A percentile compares a stretch with the other conserved stretches of the same genome.
These are phyloP conservation scores for Morpho helenor DNA, from an alignment of 2,888 invertebrate species.

Conservation along the genomic window DNA sequence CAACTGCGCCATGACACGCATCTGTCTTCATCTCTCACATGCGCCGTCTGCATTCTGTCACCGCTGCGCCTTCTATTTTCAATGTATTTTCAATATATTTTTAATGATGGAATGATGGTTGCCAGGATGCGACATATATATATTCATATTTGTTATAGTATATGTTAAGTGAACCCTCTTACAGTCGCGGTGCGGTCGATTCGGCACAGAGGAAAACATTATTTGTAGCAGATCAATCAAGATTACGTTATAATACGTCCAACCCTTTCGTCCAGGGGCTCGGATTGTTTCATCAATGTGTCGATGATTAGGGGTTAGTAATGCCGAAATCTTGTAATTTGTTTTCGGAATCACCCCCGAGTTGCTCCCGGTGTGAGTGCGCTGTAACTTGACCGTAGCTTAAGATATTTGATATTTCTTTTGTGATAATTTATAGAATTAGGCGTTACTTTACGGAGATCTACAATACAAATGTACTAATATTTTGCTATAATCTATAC, in stretches of 20 bases:
- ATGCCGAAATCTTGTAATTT: slow-evolving; percentile 40
- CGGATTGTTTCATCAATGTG: slow-evolving; percentile 67
- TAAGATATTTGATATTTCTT: too few species aligned
- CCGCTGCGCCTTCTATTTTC: too few species aligned
- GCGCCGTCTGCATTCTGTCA: too few species aligned
- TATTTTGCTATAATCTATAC: too few species aligned
- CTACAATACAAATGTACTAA: too few species aligned
- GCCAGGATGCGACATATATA: too few species aligned
- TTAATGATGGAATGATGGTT: too few species aligned
- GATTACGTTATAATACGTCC: slow-evolving; percentile 53
- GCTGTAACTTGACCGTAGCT: background rate
- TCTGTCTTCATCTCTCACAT: too few species aligned
- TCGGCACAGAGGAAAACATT: slow-evolving; percentile 44
- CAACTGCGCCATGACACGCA: too few species aligned
- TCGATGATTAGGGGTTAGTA: slow-evolving; percentile 62
- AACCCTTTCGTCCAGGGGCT: slow-evolving; percentile 51
- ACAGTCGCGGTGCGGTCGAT: slow-evolving; percentile 25
- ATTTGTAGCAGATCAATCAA: slow-evolving; percentile 76
- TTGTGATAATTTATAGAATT: too few species aligned
- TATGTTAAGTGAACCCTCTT: slow-evolving; percentile 10
- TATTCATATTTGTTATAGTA: background rate
- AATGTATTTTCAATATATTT: too few species aligned
- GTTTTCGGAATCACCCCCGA: slow-evolving; percentile 14
- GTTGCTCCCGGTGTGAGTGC: background rate
- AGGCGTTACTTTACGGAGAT: too few species aligned